Percentiles rank a stretch among this genome's conserved stretches.
These are phyloP conservation scores for Bactericera cockerelli DNA, from an alignment of 1,140 invertebrate species.

Conservation along the genomic window DNA sequence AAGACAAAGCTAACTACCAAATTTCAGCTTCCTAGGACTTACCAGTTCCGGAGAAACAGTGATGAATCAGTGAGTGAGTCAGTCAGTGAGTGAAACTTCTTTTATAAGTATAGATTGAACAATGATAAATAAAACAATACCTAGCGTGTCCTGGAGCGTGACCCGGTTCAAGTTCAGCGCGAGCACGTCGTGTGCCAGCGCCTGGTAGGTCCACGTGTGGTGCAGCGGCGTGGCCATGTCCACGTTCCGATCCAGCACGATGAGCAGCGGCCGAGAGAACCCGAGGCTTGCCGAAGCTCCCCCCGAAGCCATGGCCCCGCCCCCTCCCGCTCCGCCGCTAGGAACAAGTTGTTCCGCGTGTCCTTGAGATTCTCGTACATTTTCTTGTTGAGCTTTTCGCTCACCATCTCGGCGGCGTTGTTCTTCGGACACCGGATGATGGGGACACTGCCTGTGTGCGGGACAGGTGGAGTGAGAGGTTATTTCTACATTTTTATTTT, in stretches of 20 bases:
- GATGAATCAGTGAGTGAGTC: too few relatives aligned
- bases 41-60: too few relatives aligned
- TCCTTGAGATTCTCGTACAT: constrained; percentile 92
- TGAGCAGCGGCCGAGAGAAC: constrained; percentile 82
- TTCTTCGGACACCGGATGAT: constrained; percentile 89
- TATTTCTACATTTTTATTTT: not conserved
- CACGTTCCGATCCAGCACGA: constrained; percentile 86
- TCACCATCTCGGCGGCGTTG: constrained; percentile 97
- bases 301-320: not conserved
- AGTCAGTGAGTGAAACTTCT: too few relatives aligned
- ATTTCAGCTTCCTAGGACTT: too few relatives aligned
- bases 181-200: constrained; percentile 86
- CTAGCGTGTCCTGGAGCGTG: constrained; percentile 10
- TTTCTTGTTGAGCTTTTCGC: constrained; percentile 93
- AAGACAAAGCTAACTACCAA: too few relatives aligned
- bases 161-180: constrained; percentile 73
- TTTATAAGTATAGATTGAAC: too few relatives aligned
- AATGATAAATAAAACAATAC: too few relatives aligned
- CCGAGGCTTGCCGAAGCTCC: constrained; percentile 38
- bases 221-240: constrained; percentile 95
- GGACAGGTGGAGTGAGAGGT: constrained; percentile 8
- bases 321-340: constrained; percentile 41
- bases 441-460: constrained; percentile 61
- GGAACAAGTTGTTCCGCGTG: constrained; percentile 89
- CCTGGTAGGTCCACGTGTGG: constrained; percentile 99